Evolutionary conservation across 2,113 vertebrate genomes (phyloP).

Genomic region (Pristiophorus japonicus): DNA sequence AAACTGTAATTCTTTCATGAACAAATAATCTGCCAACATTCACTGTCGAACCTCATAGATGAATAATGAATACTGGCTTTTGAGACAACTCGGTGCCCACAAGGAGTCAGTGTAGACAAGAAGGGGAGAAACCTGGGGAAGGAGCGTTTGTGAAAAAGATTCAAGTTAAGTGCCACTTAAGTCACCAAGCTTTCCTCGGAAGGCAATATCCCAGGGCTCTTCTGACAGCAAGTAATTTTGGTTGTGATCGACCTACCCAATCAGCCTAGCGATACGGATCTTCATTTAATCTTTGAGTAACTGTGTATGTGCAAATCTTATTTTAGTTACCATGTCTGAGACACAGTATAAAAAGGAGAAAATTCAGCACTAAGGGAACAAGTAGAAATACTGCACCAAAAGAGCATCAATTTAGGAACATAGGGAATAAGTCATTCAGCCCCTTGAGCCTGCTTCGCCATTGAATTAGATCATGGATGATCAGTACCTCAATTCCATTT

Average conservation of each 20-base stretch:
- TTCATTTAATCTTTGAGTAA: neutral
- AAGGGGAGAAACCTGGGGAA: neutral
- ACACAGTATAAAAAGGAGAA: neutral
- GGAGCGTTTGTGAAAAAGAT: neutral
- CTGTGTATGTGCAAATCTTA: neutral
- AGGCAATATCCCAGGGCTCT: neutral
- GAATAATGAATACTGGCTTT: neutral
- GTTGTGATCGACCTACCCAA: neutral
- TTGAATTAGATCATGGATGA: neutral
- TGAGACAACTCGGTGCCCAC: neutral
- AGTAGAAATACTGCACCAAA: neutral
- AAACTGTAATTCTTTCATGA: neutral
- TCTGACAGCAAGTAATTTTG: neutral
- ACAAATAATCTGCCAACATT: neutral
- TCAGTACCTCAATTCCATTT: neutral
- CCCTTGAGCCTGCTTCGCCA: neutral
- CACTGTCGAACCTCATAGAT: neutral
- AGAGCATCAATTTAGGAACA: neutral
- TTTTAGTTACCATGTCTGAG: neutral
- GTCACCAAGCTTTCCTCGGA: neutral
- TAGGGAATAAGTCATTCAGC: neutral
- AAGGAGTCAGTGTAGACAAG: neutral
- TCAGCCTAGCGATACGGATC: neutral
- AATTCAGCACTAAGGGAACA: neutral
- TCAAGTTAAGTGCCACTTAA: neutral